Conservation (phyloP, 2,888 invertebrate genomes). For the Hecatera dysodea region DNA sequence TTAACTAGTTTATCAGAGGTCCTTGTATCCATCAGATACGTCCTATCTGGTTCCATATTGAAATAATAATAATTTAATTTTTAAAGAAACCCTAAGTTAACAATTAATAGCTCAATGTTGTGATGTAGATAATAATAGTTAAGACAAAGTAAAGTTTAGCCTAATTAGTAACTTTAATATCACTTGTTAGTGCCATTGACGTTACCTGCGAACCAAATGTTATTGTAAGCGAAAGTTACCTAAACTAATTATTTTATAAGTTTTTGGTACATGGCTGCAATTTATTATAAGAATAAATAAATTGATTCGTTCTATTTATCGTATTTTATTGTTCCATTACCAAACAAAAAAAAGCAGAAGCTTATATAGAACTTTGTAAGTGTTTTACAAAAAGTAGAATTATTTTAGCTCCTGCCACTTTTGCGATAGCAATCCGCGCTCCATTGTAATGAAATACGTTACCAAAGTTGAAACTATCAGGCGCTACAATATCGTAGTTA, state of each 20-base stretch:
- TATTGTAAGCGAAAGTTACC: slow-evolving; percentile 66
- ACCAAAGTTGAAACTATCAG: not conserved
- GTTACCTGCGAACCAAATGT: slow-evolving; percentile 72
- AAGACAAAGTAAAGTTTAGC: slow-evolving; percentile 55
- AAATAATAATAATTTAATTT: slow-evolving; percentile 2
- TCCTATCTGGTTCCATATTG: not conserved
- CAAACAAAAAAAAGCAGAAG: not conserved
- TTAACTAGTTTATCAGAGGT: not conserved
- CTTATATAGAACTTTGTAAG: too few species aligned
- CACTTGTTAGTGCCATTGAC: slow-evolving; percentile 72
- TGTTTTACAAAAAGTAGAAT: not conserved
- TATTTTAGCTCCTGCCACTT: not conserved
- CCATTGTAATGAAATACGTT: not conserved
- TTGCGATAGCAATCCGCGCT: not conserved
- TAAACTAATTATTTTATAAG: slow-evolving; percentile 53
- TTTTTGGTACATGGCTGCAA: slow-evolving; percentile 38
- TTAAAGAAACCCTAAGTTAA: slow-evolving; percentile 14
- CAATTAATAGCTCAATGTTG: slow-evolving; percentile 63
- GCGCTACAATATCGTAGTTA: not conserved
- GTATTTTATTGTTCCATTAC: not conserved
- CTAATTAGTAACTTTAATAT: slow-evolving; percentile 64
- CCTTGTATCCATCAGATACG: not conserved
- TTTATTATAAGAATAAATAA: slow-evolving; percentile 43
- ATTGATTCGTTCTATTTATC: slow-evolving; percentile 28
- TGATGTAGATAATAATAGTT: slow-evolving; percentile 55